Evolutionary conservation across 2,888 invertebrate species (phyloP), one percentile per base, ranked within the genome.

Genomic region (Abrostola tripartita): DNA sequence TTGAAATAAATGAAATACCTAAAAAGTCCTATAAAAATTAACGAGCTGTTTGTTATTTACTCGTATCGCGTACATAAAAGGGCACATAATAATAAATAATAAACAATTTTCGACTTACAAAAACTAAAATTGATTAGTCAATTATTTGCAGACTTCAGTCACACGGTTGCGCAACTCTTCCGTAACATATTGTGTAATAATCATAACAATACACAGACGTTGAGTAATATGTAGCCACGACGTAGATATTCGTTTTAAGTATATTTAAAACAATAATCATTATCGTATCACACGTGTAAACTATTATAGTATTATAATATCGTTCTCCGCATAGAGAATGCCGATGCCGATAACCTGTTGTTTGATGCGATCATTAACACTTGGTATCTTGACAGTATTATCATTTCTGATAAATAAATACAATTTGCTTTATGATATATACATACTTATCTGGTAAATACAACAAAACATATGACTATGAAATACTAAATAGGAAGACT

Each of bases 111-210:
- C 14, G 37, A 54, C 55, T 65, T 65, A 40, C 14, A 37, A 74
- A 69, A 69, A 61, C 68, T 63, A 52, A 55, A 75, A 75, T 62
- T 47, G 42, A 63, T 56, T 63, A 67, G 55, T 62, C 51, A 66
- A 47, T 69, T 65, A 63, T 61, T 71, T 53, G 41, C 42, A 62
- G 67, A 24, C 64, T 62, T 55, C 57, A 54, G 57, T 74, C 68
- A 70, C 70, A 76, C 73, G 40, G 65, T 76, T 67, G 59, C 67
- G 65, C 47, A 69, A 72, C 55, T 49, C 47, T 54, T 64, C 9
- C 50, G 55, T 67, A 68, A 64, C 58, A 65, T 35, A 72, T 72
- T 77, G 65, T 75, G 59, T 69, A 77, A 78, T 47, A 52, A 24
- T 65, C 57, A 52, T 64, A 78, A 69, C 75, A 67, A 69, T 62